Evolutionary conservation across 1,140 invertebrate genomes (phyloP).

Genomic region (Lepidurus packardi): DNA sequence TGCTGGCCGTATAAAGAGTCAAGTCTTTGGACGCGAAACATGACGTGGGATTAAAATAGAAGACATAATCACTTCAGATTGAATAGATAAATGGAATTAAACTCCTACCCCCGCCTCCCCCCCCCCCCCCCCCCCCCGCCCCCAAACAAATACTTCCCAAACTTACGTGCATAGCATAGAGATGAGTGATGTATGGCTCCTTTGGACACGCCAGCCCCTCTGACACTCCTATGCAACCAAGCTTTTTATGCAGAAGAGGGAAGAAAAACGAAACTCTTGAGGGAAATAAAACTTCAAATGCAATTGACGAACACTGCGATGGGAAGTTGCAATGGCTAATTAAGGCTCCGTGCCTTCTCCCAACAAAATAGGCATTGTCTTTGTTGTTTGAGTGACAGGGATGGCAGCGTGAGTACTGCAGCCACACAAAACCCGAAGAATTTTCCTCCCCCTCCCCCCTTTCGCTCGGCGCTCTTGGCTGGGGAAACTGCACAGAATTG

Average conservation of each 20-base stretch:
- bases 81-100: neutral
- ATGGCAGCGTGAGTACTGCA: neutral
- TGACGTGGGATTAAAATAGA: neutral
- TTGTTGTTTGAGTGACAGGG: neutral
- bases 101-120: too few relatives aligned
- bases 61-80: neutral
- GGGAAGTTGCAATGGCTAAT: neutral
- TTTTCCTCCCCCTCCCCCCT: neutral
- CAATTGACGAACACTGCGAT: neutral
- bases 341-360: neutral
- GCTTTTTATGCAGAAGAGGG: neutral
- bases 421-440: neutral
- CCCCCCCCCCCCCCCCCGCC: too few relatives aligned
- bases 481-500: neutral
- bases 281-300: neutral
- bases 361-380: constrained; percentile 3
- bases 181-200: neutral
- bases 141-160: neutral
- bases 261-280: neutral
- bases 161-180: constrained; percentile 18
- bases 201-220: neutral
- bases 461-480: neutral
- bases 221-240: neutral
- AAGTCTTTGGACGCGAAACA: neutral
- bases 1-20: neutral